Evolutionary conservation across 2,797 vertebrate species (phyloP).

Genomic region (Sandelia bainsii): DNA sequence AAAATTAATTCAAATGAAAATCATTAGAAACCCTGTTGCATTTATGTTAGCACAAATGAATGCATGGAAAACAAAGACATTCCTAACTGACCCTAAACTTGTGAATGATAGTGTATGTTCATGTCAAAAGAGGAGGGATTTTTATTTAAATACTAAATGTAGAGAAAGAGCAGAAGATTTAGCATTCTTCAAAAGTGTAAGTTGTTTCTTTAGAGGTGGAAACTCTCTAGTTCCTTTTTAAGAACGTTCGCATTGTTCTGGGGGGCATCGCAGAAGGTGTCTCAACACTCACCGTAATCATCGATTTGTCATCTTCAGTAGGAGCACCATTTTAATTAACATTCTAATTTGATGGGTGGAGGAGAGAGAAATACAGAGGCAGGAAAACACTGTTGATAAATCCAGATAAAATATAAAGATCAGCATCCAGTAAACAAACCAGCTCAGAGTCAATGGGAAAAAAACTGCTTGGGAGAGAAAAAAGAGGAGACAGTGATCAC

Average conservation of each 20-base stretch:
- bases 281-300: conserved; percentile 69
- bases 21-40: too few relatives aligned
- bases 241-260: conserved; percentile 43
- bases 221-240: conserved; percentile 17
- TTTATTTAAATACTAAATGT: too few relatives aligned
- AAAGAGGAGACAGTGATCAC: conserved; percentile 69
- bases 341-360: conserved; percentile 81
- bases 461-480: not conserved
- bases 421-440: conserved; percentile 79
- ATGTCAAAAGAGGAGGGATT: too few relatives aligned
- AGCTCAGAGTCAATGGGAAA: conserved; percentile 33
- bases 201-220: conserved; percentile 2
- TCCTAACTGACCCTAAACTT: too few relatives aligned
- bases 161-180: too few relatives aligned
- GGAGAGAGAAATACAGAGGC: conserved; percentile 67
- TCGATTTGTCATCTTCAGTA: conserved; percentile 76
- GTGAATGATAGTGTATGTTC: too few relatives aligned
- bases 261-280: conserved; percentile 69
- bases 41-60: too few relatives aligned
- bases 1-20: too few relatives aligned
- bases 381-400: conserved; percentile 76
- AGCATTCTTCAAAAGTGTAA: too few relatives aligned
- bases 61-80: too few relatives aligned
- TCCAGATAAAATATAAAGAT: conserved; percentile 75
- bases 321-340: conserved; percentile 80